Evolutionary conservation across 2,113 vertebrate species (phyloP), one percentile per base, ranked within the genome.

Genomic region (Rana temporaria): DNA sequence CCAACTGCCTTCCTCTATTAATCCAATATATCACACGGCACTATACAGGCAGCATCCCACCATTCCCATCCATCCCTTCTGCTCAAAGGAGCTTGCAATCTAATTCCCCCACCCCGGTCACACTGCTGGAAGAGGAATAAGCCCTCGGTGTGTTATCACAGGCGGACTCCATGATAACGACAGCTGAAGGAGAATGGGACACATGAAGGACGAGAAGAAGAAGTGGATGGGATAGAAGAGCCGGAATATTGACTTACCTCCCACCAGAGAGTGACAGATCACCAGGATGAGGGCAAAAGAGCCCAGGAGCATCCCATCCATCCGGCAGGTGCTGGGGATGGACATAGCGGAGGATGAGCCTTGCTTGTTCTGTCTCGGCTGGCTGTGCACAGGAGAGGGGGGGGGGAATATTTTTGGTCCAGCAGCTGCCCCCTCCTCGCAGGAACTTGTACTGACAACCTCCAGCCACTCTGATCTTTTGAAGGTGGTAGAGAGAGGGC

Each of bases 401-500:
- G 4, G 18, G 67, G n/a, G 12, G 30, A 12, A 66, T 16, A 26
- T 66, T 48, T 80, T 9, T 69, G 66, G 78, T 70, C 66, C 66
- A 38, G 53, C 65, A 20, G 52, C 34, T 5, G 15, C 19, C 57
- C 65, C 77, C 32, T 60, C 65, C 67, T 62, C 78, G 26, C 26
- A 30, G 26, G 26, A 30, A 30, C 26, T 30, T 30, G 1, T 30
- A 57, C 20, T 42, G 34, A 70, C 9, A 60, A 20, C 56, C 9
- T 26, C 38, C 24, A 12, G 55, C 62, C 76, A 22, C 77, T 20
- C 48, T 6, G 52, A 65, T 56, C 52, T 69, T 69, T 70, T 60
- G 55, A 59, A 79, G 78, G 78, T 79, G 78, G 78, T 30, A 30
- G 3, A 30, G 26, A 30, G 26, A 30, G 26, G 26, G 26, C 26